phyloP scores from a whole-genome alignment of 2,113 vertebrate genomes.

The Taxidea taxus region DNA sequence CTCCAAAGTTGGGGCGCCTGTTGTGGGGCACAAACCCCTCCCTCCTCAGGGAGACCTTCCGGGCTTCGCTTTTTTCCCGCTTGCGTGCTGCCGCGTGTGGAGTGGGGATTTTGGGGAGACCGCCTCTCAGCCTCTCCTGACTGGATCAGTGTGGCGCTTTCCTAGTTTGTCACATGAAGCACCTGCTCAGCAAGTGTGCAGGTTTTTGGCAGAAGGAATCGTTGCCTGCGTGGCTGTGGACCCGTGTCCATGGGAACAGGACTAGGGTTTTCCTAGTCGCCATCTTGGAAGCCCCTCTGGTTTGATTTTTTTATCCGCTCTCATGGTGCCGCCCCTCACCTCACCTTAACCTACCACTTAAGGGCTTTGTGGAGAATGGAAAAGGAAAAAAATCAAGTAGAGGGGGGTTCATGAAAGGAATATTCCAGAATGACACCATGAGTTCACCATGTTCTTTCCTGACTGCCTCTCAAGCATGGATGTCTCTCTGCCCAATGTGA shows the following conservation, averaged over 20 bases:
- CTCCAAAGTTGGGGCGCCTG: background rate
- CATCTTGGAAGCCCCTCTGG: background rate
- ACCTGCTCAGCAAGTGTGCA: background rate
- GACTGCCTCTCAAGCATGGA: background rate
- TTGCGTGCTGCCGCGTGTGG: background rate
- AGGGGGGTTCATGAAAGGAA: background rate
- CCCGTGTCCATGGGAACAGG: background rate
- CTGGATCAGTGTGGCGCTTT: fast-evolving
- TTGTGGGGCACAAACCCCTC: background rate
- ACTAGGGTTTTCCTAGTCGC: background rate
- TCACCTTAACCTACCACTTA: background rate
- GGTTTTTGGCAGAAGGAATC: background rate
- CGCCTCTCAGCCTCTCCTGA: background rate
- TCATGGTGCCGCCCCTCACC: background rate
- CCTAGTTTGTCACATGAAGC: background rate
- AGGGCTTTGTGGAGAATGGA: background rate
- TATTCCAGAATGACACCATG: background rate
- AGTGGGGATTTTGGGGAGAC: background rate
- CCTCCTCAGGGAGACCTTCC: background rate
- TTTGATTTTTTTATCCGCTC: background rate
- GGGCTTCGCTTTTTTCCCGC: background rate
- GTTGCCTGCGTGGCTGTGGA: background rate
- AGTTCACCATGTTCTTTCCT: background rate
- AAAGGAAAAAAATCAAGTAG: background rate
- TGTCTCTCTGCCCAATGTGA: background rate